Evolutionary conservation across 2,113 vertebrate genomes (phyloP).

Genomic region (Pituophis catenifer): DNA sequence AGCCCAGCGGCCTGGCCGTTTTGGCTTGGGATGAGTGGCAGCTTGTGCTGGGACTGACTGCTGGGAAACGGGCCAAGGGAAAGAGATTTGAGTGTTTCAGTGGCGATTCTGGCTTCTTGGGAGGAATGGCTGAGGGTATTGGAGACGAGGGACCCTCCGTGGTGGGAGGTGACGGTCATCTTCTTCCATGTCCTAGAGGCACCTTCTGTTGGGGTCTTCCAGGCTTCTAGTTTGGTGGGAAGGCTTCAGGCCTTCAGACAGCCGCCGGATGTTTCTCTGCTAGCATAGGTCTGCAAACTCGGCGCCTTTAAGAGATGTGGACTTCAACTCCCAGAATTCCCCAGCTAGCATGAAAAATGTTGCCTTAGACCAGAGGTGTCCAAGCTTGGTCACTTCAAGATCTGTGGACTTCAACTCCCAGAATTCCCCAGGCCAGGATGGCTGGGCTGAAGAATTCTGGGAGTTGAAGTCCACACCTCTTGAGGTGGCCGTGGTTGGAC

Average conservation of each 20-base stretch:
- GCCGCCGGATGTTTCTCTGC: background rate
- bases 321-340: too few species aligned
- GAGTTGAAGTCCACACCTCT: background rate
- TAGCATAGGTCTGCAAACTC: background rate
- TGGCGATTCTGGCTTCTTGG: background rate
- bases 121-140: too few species aligned
- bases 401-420: background rate
- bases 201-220: background rate
- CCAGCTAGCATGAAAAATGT: too few species aligned
- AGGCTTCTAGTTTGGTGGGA: background rate
- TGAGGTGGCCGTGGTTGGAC: too few species aligned
- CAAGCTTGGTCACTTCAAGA: background rate
- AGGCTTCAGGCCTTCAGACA: background rate
- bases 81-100: accelerated
- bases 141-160: background rate
- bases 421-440: too few species aligned
- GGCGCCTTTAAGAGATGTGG: background rate
- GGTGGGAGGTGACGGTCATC: background rate
- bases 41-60: background rate
- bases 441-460: background rate
- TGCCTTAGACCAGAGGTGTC: too few species aligned
- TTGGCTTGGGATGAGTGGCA: background rate
- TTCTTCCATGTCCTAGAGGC: background rate
- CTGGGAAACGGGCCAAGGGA: background rate
- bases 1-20: background rate